A percentile compares a stretch with the other conserved stretches of the same genome.
phyloP scores from a whole-genome alignment of 2,113 vertebrate genomes.

The Mesitornis unicolor region DNA sequence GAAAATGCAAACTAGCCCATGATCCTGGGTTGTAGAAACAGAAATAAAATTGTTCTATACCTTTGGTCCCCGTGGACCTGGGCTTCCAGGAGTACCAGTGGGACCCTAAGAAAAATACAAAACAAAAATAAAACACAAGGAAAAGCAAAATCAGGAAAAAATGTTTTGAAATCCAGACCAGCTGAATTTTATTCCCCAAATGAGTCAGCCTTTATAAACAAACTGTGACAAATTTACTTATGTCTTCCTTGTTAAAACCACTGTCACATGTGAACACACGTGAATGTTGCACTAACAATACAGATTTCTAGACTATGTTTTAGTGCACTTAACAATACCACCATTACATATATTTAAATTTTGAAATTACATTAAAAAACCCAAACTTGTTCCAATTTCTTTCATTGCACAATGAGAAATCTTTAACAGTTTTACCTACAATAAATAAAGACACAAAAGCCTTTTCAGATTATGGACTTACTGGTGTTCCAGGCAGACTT shows the following conservation, averaged over 20 bases:
- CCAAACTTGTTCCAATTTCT: background rate
- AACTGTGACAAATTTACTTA: background rate
- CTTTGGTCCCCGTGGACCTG: constrained; percentile 93
- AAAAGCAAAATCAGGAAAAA: background rate
- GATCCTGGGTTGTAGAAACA: background rate
- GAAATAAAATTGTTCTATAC: constrained; percentile 65
- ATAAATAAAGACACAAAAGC: background rate
- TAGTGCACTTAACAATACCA: background rate
- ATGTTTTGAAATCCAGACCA: background rate
- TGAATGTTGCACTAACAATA: background rate
- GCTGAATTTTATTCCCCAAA: background rate
- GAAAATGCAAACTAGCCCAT: background rate
- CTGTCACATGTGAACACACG: background rate
- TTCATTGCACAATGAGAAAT: background rate
- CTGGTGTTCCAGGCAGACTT: constrained; percentile 75
- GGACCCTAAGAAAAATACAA: constrained; percentile 73
- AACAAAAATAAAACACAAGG: background rate
- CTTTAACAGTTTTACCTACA: background rate
- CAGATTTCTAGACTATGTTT: background rate
- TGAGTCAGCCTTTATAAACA: background rate
- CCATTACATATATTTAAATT: background rate
- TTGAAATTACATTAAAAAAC: background rate
- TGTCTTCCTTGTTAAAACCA: background rate
- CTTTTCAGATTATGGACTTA: constrained; percentile 59
- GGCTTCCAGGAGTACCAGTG: constrained; percentile 72